Evolutionary conservation across 1,140 invertebrate species (phyloP).

Genomic region (Andrena cerasifolii): DNA sequence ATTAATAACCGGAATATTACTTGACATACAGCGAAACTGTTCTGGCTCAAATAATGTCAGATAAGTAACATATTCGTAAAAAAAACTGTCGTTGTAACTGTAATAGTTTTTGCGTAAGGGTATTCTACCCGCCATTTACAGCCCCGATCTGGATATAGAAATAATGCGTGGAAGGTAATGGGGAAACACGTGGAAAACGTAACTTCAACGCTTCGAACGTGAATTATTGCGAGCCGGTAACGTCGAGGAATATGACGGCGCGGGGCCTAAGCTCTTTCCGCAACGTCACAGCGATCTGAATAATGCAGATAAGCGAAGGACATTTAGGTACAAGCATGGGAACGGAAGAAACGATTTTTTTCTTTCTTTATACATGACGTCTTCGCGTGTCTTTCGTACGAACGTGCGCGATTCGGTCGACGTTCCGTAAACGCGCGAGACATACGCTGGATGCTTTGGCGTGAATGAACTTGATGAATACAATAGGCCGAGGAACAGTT

Average conservation of each 20-base stretch:
- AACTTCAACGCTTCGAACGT: neutral
- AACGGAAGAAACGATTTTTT: conserved; percentile 53
- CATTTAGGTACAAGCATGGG: neutral
- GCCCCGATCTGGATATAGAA: conserved; percentile 12
- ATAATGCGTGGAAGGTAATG: conserved; percentile 17
- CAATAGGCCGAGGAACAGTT: too few species aligned
- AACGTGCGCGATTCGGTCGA: too few species aligned
- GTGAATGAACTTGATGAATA: too few species aligned
- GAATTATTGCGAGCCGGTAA: conserved; percentile 27
- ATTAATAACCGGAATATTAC: too few species aligned
- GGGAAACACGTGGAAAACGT: neutral
- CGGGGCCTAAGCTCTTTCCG: neutral
- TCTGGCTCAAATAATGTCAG: too few species aligned
- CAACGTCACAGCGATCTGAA: neutral
- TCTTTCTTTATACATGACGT: conserved; percentile 64
- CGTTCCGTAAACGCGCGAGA: too few species aligned
- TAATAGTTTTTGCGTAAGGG: neutral
- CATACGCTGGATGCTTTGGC: too few species aligned
- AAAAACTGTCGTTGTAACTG: too few species aligned
- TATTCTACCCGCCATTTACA: neutral
- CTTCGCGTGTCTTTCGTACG: too few species aligned
- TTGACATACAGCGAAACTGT: too few species aligned
- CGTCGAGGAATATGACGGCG: neutral
- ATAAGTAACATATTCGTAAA: too few species aligned
- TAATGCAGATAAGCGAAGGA: conserved; percentile 7